A percentile compares a stretch with the other conserved stretches of the same genome.
Evolutionary conservation across 2,113 vertebrate species (phyloP).

Genomic region (Planiliza haematocheilus): DNA sequence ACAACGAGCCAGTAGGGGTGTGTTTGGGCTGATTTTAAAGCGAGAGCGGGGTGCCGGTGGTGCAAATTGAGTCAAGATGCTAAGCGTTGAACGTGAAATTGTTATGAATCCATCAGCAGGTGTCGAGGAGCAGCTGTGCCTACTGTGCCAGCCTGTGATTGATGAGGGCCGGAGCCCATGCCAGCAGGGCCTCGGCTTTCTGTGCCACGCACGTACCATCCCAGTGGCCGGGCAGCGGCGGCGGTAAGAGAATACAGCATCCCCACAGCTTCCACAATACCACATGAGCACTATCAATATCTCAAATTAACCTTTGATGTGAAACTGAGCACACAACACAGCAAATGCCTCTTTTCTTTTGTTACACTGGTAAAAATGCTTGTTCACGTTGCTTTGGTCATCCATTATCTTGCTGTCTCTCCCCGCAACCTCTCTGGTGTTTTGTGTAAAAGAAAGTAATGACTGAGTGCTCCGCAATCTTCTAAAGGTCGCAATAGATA

Average conservation of each 20-base stretch:
- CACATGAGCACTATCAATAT: neutral
- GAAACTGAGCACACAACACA: constrained; percentile 6
- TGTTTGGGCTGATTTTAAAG: constrained; percentile 30
- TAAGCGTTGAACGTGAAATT: constrained; percentile 80
- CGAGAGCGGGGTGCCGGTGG: constrained; percentile 21
- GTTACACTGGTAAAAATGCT: neutral
- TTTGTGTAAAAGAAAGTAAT: constrained; percentile 26
- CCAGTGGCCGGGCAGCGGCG: neutral
- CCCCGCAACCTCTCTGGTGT: neutral
- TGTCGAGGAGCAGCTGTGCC: constrained; percentile 75
- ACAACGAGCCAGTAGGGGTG: constrained; percentile 15
- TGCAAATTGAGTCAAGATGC: constrained; percentile 78
- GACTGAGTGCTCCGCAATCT: constrained; percentile 10
- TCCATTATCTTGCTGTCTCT: constrained; percentile 16
- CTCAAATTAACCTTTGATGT: neutral
- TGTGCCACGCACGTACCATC: constrained; percentile 39
- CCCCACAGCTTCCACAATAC: no score
- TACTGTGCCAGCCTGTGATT: constrained; percentile 73
- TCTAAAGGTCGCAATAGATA: constrained; percentile 52
- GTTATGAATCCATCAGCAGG: constrained; percentile 81
- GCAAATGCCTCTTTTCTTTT: neutral
- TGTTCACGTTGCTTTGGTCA: neutral
- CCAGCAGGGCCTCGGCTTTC: constrained; percentile 64
- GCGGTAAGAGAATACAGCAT: neutral
- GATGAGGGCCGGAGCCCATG: constrained; percentile 70